Conservation (phyloP, 2,888 invertebrate genomes). For the Chrysolina americana region DNA sequence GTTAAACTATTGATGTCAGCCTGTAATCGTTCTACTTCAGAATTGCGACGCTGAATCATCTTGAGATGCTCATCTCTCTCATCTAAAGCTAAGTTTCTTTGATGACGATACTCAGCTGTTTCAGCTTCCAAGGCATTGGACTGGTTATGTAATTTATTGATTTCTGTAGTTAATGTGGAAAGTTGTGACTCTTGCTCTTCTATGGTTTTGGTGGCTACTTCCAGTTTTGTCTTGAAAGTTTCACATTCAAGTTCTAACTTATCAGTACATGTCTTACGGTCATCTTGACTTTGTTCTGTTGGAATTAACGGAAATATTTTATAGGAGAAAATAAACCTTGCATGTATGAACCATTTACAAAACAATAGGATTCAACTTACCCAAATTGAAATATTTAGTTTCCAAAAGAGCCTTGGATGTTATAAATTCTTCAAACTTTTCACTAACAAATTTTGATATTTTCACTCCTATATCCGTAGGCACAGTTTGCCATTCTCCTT, state of each 20-base stretch:
- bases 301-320: neutral
- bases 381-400: conserved; percentile 76
- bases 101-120: conserved; percentile 77
- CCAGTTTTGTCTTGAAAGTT: conserved; percentile 76
- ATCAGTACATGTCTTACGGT: conserved; percentile 72
- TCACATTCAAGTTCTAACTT: conserved; percentile 77
- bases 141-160: conserved; percentile 77
- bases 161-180: conserved; percentile 75
- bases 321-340: neutral
- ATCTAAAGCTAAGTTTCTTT: conserved; percentile 80
- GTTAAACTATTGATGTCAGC: conserved; percentile 79
- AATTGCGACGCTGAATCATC: conserved; percentile 80
- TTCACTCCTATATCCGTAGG: conserved; percentile 74
- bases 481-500: conserved; percentile 73
- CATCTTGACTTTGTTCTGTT: conserved; percentile 74
- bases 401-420: conserved; percentile 83
- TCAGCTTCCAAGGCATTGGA: conserved; percentile 78
- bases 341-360: neutral
- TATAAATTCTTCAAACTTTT: conserved; percentile 80
- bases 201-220: conserved; percentile 75
- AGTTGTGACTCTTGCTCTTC: conserved; percentile 78
- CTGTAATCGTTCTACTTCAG: conserved; percentile 81
- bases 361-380: conserved; percentile 66
- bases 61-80: conserved; percentile 83
- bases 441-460: conserved; percentile 74